Base-by-base conservation (phyloP, 1,140 invertebrate genomes). In the Ostrea edulis region DNA sequence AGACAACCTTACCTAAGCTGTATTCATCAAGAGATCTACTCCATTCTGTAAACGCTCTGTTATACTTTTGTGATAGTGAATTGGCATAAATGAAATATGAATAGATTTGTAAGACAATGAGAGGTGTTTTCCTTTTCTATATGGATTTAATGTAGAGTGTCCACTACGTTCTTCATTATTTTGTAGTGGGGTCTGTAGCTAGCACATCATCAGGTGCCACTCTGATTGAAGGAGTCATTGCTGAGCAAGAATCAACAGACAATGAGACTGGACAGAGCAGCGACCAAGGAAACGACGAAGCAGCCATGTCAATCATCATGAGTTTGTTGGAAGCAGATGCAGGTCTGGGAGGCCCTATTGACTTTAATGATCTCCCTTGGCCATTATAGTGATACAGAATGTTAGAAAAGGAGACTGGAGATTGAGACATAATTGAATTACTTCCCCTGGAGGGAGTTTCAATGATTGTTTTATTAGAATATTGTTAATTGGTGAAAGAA, bases 231-330 rank as follows among this genome's bases (percentile, higher is more conserved):
- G 91, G 90, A 71, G 92, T 93, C 9, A 93, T 93, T 58, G 91
- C 92, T 22, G 93, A 94, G 44, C 93, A 94, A 82, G 83, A 87
- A 52, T 91, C 88, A 0, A 90, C 92, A 68, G 92, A 93, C 54
- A 92, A 92, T 22, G 84, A 92, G 25, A 90, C 92, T 54, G 91
- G 89, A 25, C 87, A 91, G 25, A 91, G 91, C 0, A 92, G 96
- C 52, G 97, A 98, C 92, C 68, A 77, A 25, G 97, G 97, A 14
- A 98, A 98, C 92, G 97, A 98, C 91, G 97, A 98, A 92, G 97
- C 97, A 25, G 97, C 97, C 2, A 98, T 98, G 97, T 97, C 98
- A 8, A 97, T 98, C 52, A 98, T 98, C 88, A 98, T 98, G 97
- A 98, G 97, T 94, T 95, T 98, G 20, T 95, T 98, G 54, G 97